Evolutionary conservation across 2,113 vertebrate genomes (phyloP), one percentile per base, ranked within the genome.

Genomic region (Muntiacus reevesi): DNA sequence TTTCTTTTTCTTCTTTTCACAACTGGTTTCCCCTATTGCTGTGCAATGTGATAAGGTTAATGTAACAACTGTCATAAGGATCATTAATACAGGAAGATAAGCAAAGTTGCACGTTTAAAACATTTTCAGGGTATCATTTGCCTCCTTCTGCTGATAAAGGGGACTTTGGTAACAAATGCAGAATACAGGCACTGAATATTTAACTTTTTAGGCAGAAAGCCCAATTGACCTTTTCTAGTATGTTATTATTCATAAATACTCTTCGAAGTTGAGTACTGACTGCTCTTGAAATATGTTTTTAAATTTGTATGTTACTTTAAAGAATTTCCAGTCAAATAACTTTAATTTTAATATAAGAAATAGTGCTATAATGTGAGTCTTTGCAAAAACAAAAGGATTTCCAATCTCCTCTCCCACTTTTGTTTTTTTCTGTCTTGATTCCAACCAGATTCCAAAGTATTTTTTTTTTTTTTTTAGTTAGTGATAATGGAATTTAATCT

Each of bases 21-120:
- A 94, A 45, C 85, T 27, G 71, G 7, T 96, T 98, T 95, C 91
- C 67, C 50, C 91, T 97, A 87, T 81, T 96, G 81, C 95, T 74
- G 23, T 82, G n/a, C 91, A 78, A 55, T 9, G 76, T 91, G 95
- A 97, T 97, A 98, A 96, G 95, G 89, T 97, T 98, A 97, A 86
- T 93, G 33, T 95, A 94, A 50, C 97, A 87, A 13, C 2, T 85
- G 87, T 95, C 93, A 87, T 1, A 52, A 82, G 95, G 87, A 97
- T 97, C 96, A 89, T 95, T 93, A 97, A 98, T 98, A 79, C 64
- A 88, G 60, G 94, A 81, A 98, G 95, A 94, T 45, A 98, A 97
- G 96, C 96, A 50, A 89, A 95, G 95, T 89, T 81, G 71, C 84
- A n/a, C n/a, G 2, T 95, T 98, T 95, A 97, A 97, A 97, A 92